Base-by-base conservation (phyloP, 2,797 vertebrate genomes). In the Ispidina picta region DNA sequence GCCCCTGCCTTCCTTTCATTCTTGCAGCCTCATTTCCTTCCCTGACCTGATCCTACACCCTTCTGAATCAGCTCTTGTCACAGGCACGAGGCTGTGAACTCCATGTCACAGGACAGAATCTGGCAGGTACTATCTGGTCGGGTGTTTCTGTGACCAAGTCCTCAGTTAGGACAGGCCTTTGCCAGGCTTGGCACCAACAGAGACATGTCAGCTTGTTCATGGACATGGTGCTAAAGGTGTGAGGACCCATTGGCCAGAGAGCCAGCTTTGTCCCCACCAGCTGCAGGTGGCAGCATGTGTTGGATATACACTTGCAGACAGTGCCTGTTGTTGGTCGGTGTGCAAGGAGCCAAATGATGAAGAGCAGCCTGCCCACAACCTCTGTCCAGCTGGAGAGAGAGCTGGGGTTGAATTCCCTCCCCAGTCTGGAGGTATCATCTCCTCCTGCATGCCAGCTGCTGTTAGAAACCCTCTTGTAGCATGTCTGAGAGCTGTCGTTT, bases 401-500 rank as follows among this genome's bases (percentile, higher is more conserved):
- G 56, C 72, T 91, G 10, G 22, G 46, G 5, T 74, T 91, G 72
- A n/a, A 90, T 87, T 87, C 75, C 12, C 49, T 88, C 51, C 31
- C 0, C 0, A 65, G 77, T 58, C 71, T 80, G 94, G 76, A 44
- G 64, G 52, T 35, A 39, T 90, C 37, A 2, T 44, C 80, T 85
- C 74, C 80, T 89, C 74, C 65, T 2, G 5, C 26, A 2, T 48
- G 83, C 68, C 26, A 4, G 31, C 28, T 92, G 77, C 87, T 10
- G 41, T 92, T 84, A 86, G 73, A 81, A 91, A 12, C 72, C 71
- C 60, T 89, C 76, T 63, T 56, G 84, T 54, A 28, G 91, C 74
- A 92, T 69, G 74, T 68, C 92, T 83, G 87, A 93, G 88, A 90
- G 65, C 62, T 86, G 71, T 60, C 21, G 6, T 95, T 89, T 69